Conservation (phyloP, 2,888 invertebrate genomes). For the Catocala fraxini region DNA sequence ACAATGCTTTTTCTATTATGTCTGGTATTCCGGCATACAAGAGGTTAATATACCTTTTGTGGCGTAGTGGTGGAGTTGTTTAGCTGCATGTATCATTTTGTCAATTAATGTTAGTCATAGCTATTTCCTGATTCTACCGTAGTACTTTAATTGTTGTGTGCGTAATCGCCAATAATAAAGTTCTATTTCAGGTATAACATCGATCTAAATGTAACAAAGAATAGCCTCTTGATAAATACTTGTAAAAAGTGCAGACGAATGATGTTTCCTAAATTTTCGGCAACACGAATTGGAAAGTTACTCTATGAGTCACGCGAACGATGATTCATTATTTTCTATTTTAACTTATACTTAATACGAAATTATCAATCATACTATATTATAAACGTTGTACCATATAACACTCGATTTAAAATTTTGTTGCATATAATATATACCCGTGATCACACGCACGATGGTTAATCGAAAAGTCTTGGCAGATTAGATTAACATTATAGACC, state of each 20-base stretch:
- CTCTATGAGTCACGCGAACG: slow-evolving; percentile 2
- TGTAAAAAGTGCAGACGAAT: neutral
- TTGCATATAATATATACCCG: too few relatives aligned
- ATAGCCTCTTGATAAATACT: neutral
- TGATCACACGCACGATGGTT: too few relatives aligned
- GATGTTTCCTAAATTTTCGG: neutral
- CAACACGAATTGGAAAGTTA: slow-evolving; percentile 4
- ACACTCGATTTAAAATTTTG: too few relatives aligned
- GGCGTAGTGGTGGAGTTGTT: too few relatives aligned
- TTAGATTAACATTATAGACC: too few relatives aligned
- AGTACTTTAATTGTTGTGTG: slow-evolving; percentile 1
- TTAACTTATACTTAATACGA: too few relatives aligned
- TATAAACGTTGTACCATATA: too few relatives aligned
- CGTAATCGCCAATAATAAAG: neutral
- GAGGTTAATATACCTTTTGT: too few relatives aligned
- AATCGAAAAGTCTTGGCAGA: too few relatives aligned
- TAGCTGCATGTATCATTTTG: neutral
- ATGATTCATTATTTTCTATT: slow-evolving; percentile 1
- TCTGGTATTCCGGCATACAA: too few relatives aligned
- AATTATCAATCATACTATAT: neutral
- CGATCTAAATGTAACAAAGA: neutral
- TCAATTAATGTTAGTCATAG: slow-evolving; percentile 7
- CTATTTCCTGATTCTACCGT: neutral
- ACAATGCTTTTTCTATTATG: too few relatives aligned
- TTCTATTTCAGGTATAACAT: neutral